Evolutionary conservation across 2,797 vertebrate species (phyloP).

Genomic region (Chloroceryle inda): DNA sequence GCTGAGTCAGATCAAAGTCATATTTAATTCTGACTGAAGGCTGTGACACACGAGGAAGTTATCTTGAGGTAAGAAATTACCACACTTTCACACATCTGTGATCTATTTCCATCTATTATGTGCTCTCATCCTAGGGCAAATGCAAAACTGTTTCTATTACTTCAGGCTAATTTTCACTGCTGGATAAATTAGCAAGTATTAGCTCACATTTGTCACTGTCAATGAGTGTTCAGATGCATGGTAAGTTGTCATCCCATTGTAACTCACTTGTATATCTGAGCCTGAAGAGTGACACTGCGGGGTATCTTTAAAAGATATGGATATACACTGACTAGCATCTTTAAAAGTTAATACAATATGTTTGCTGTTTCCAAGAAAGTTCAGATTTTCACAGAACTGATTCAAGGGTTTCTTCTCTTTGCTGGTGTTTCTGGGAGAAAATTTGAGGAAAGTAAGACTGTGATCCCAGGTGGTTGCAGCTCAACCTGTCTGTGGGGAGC

Average conservation of each 20-base stretch:
- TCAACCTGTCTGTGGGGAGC: neutral
- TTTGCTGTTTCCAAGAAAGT: neutral
- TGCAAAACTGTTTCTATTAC: neutral
- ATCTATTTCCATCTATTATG: neutral
- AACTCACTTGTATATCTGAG: neutral
- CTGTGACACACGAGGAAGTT: neutral
- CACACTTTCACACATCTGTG: constrained; percentile 1
- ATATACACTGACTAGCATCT: neutral
- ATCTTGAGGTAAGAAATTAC: neutral
- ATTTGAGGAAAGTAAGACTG: neutral
- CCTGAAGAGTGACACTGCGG: neutral
- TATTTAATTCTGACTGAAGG: neutral
- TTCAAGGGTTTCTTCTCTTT: neutral
- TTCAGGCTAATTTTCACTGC: neutral
- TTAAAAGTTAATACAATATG: neutral
- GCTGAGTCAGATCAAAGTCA: neutral
- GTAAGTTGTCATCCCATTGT: neutral
- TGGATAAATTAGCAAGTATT: constrained; percentile 38
- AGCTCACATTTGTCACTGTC: neutral
- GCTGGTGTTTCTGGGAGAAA: neutral
- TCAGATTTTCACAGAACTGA: neutral
- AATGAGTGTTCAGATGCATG: neutral
- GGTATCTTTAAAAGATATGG: neutral
- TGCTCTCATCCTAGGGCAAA: neutral
- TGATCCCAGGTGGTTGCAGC: rapidly evolving